Conservation (phyloP, 2,888 invertebrate species). For the Molorchus minor region DNA sequence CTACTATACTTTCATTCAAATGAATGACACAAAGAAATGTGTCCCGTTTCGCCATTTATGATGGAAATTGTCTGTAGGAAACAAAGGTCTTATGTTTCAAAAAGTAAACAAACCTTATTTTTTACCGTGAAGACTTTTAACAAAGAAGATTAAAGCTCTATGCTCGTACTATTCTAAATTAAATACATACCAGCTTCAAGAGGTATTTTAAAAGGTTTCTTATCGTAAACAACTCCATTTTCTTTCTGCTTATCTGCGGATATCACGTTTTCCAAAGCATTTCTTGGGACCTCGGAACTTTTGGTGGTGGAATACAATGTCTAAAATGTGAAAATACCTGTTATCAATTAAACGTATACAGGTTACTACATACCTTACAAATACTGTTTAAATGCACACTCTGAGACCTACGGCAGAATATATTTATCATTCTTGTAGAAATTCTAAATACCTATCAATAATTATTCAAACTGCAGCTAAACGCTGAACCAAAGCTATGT, state of each 20-base stretch:
- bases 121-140: too few species aligned
- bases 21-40: too few species aligned
- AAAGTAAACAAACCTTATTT: too few species aligned
- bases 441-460: too few species aligned
- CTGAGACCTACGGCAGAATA: background rate
- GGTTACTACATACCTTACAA: slow-evolving; percentile 7
- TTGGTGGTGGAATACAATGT: slow-evolving; percentile 33
- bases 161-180: too few species aligned
- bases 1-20: slow-evolving; percentile 34
- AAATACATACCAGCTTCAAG: slow-evolving; percentile 72
- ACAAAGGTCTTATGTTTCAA: too few species aligned
- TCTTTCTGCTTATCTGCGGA: slow-evolving; percentile 71
- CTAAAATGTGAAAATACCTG: slow-evolving; percentile 28
- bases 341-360: background rate
- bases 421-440: slow-evolving; percentile 15
- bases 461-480: too few species aligned
- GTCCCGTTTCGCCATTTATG: too few species aligned
- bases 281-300: slow-evolving; percentile 72
- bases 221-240: slow-evolving; percentile 85
- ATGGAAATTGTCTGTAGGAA: too few species aligned
- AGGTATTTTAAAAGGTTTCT: slow-evolving; percentile 84
- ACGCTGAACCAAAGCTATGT: too few species aligned
- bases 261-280: slow-evolving; percentile 69
- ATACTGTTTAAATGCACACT: slow-evolving; percentile 4
- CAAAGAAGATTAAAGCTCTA: too few species aligned